phyloP scores from a whole-genome alignment of 2,888 invertebrate species.

The Drosophila antonietae region DNA sequence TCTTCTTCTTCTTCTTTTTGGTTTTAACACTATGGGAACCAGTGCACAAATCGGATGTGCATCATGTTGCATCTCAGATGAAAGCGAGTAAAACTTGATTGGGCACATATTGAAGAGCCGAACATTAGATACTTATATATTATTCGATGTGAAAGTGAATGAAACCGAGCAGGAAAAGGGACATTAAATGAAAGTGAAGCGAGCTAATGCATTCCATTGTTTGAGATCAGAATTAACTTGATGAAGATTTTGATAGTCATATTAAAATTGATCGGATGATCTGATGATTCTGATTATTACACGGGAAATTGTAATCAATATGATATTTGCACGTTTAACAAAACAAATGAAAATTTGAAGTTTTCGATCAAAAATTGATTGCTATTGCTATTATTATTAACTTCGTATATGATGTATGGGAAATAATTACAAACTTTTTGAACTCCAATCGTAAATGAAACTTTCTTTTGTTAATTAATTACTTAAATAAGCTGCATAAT shows the following conservation, averaged over 20 bases:
- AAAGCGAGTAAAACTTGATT: constrained; percentile 41
- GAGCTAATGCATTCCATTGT: not conserved
- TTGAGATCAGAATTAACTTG: not conserved
- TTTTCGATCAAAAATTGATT: not conserved
- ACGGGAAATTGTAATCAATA: not conserved
- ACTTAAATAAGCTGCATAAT: not conserved
- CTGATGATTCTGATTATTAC: not conserved
- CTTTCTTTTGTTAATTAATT: not conserved
- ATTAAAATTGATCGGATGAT: not conserved
- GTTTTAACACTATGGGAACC: constrained; percentile 44
- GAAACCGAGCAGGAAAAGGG: constrained; percentile 23
- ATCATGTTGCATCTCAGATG: constrained; percentile 46
- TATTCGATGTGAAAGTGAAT: constrained; percentile 42
- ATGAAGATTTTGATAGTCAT: not conserved
- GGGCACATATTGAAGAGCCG: constrained; percentile 14
- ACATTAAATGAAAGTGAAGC: constrained; percentile 31
- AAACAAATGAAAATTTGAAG: not conserved
- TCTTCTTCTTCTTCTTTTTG: not conserved
- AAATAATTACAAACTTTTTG: not conserved
- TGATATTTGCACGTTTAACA: not conserved
- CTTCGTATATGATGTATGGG: not conserved
- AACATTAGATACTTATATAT: constrained; percentile 1
- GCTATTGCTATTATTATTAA: not conserved
- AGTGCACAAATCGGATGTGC: constrained; percentile 48
- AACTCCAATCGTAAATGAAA: no score